Evolutionary conservation across 2,113 vertebrate species (phyloP), one percentile per base, ranked within the genome.

Genomic region (Mandrillus leucophaeus): DNA sequence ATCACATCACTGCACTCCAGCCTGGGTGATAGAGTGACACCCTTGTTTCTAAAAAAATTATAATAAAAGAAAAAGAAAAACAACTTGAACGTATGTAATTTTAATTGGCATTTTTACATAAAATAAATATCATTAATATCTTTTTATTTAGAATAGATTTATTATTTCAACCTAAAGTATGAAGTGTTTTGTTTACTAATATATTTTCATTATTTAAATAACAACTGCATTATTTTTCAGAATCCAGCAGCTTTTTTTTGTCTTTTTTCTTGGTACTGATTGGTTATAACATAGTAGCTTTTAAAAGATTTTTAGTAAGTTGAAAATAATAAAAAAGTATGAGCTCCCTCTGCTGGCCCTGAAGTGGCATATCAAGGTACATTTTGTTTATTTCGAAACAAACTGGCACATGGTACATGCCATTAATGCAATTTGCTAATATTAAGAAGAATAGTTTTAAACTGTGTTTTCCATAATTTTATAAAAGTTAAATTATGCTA

Each of bases 311-410:
- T 93, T 55, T 79, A 82, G 9, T 59, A 66, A 88, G 22, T 88
- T 95, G 93, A 84, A 95, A 91, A 92, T 30, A 98, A 85, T 0
- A 4, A 68, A 81, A 96, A 94, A 76, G 75, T 92, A 93, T 97
- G 98, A 96, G 98, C 98, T 98, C 98, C 99, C 99, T 98, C 99
- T 99, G 75, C 98, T 98, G 99, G 99, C 8, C 89, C n/a, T 38
- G 27, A 23, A 79, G 95, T 38, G 94, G 13, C 52, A 97, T 48
- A 92, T 81, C 61, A 94, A 76, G 90, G 6, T 73, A 3, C 79
- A 85, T 40, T 90, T 89, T 93, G 76, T 66, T 91, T 75, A 35
- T 52, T 32, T 57, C 59, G 45, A 92, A 92, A 78, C 27, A 89
- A 87, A 86, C 9, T 40, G 32, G 27, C 48, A 78, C 10, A 14